Percentiles rank a stretch among this genome's conserved stretches.
Conservation (phyloP, 2,113 vertebrate genomes). For the Corythoichthys intestinalis region DNA sequence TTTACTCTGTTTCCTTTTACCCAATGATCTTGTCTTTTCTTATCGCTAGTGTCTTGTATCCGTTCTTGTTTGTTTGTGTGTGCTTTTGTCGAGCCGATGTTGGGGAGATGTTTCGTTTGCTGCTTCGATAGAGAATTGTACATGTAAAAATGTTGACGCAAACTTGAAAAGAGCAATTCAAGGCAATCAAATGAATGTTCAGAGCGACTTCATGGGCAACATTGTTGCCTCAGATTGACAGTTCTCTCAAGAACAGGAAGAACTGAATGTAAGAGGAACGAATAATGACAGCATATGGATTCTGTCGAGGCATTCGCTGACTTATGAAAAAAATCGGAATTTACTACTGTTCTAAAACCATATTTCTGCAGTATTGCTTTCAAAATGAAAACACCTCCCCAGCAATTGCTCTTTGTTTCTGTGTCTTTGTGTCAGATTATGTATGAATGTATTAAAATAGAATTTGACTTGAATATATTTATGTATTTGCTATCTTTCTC, state of each 20-base stretch:
- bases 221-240: background rate
- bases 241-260: background rate
- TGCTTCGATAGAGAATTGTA: background rate
- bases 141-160: background rate
- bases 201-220: background rate
- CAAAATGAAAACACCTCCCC: background rate
- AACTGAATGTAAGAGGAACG: background rate
- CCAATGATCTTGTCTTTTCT: constrained; percentile 20
- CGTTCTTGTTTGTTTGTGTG: background rate
- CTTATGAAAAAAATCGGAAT: background rate
- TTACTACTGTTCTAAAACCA: background rate
- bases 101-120: constrained; percentile 15
- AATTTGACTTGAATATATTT: background rate
- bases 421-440: background rate
- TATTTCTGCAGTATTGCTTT: background rate
- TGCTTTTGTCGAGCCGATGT: constrained; percentile 5
- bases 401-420: background rate
- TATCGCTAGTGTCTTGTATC: constrained; percentile 8
- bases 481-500: background rate
- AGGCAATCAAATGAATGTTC: background rate
- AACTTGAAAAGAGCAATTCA: background rate
- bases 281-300: background rate
- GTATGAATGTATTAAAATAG: background rate
- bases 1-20: constrained; percentile 37
- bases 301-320: background rate